These are phyloP conservation scores for Platypus cylindrus DNA, from an alignment of 2,888 invertebrate genomes.

Conservation along the genomic window DNA sequence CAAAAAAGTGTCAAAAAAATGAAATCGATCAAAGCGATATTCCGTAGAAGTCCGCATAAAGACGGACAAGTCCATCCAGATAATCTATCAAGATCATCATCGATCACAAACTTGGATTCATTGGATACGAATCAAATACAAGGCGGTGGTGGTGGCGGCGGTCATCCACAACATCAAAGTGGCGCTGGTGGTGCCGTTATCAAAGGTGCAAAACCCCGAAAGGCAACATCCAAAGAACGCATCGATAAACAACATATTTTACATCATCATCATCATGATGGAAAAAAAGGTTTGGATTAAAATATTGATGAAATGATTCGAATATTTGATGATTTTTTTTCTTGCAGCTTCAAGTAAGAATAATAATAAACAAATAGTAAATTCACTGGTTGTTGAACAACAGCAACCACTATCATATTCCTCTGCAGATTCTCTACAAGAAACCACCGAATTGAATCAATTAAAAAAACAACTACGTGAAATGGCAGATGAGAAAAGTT, in stretches of 20 bases:
- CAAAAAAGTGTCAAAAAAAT: slow-evolving; percentile 33
- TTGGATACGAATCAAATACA: slow-evolving; percentile 50
- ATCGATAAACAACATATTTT: slow-evolving; percentile 28
- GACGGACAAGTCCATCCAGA: slow-evolving; percentile 27
- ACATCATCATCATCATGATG: slow-evolving; percentile 25
- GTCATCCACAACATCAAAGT: no score
- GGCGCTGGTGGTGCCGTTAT: no score
- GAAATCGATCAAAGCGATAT: slow-evolving; percentile 87
- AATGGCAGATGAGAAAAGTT: slow-evolving; percentile 50
- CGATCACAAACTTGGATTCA: slow-evolving; percentile 52
- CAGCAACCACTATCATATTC: slow-evolving; percentile 14
- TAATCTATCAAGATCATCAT: slow-evolving; percentile 47
- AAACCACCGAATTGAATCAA: slow-evolving; percentile 50
- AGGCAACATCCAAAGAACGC: slow-evolving; percentile 29
- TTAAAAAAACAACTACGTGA: slow-evolving; percentile 50
- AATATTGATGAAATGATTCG: not conserved
- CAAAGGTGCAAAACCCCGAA: slow-evolving; percentile 41
- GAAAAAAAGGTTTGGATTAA: slow-evolving; percentile 22
- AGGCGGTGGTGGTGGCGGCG: no score
- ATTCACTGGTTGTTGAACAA: not conserved
- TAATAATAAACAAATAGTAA: slow-evolving; percentile 27
- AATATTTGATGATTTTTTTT: not conserved
- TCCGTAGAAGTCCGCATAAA: slow-evolving; percentile 69
- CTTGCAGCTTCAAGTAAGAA: slow-evolving; percentile 23
- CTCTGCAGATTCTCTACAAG: slow-evolving; percentile 33